Evolutionary conservation across 2,797 vertebrate genomes (phyloP), one percentile per base, ranked within the genome.

Genomic region (Amazona finschi): DNA sequence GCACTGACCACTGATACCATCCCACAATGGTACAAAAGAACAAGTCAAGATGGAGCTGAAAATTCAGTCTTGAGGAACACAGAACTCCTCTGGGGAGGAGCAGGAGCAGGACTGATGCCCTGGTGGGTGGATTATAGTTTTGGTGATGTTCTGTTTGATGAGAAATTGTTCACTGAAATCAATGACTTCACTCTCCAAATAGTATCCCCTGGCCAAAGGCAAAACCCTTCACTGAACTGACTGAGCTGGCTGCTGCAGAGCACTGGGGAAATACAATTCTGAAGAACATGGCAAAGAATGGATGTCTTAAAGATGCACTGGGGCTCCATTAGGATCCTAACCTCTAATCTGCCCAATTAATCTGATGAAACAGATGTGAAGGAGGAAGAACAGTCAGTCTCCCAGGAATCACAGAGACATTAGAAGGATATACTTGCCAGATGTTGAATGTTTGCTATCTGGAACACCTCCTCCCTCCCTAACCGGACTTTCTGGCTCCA

Each of bases 321-420:
- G 78, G 88, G 86, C 86, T 96, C 86, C 64, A 27, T 69, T 75
- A 83, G 74, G 65, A 94, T 80, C 50, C 65, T 80, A 74, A 36
- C 65, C 69, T 82, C 78, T 81, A 67, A 89, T 91, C 90, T 78
- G 66, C 74, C 70, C 38, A 8, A 89, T 94, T 81, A 95, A 81
- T 85, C 85, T 90, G 74, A 90, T 80, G 91, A 69, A 93, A 85
- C 89, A 94, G 90, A 96, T 94, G 94, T 75, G 85, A 74, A 76
- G 57, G 86, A 94, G 81, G 93, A 97, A 96, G 96, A 94, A 72
- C 87, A 96, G 83, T 49, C 75, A 90, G 70, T 76, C 94, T 94
- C 94, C 64, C 5, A 87, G 91, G 94, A 93, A 74, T 83, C 78
- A 16, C 52, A 55, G 72, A 90, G 86, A 67, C 70, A 72, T 90